A percentile compares a stretch with the other conserved stretches of the same genome.
These are phyloP conservation scores for Dendrocincla tyrannina DNA, from an alignment of 2,797 vertebrate genomes.

Conservation along the genomic window DNA sequence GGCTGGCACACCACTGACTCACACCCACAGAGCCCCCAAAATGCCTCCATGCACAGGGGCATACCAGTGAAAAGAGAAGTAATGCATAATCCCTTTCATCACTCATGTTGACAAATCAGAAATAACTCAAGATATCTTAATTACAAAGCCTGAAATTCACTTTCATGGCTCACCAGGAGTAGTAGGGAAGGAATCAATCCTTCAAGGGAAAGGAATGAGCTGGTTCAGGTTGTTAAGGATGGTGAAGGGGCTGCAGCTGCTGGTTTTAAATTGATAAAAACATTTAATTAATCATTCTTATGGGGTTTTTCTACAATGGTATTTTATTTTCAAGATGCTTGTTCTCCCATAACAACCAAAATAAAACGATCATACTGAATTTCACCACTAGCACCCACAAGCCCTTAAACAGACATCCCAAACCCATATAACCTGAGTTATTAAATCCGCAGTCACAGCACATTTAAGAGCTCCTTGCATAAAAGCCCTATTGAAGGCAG, in stretches of 20 bases:
- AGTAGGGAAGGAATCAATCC: neutral
- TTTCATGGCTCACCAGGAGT: neutral
- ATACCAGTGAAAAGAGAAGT: neutral
- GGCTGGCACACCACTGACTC: neutral
- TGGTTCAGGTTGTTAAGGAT: neutral
- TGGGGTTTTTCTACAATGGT: neutral
- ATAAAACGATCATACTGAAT: neutral
- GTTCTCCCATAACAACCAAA: neutral
- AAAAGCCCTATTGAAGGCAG: neutral
- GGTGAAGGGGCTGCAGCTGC: neutral
- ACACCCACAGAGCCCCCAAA: neutral
- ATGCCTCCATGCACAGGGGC: neutral
- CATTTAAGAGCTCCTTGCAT: neutral
- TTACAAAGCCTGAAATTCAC: slow-evolving; percentile 22
- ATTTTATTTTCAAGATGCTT: neutral
- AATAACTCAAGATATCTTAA: slow-evolving; percentile 15
- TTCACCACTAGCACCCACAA: neutral
- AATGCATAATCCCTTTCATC: neutral
- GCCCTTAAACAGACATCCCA: neutral
- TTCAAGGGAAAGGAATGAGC: neutral
- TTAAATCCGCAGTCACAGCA: neutral
- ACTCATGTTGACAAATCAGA: slow-evolving; percentile 41
- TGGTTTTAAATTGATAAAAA: neutral
- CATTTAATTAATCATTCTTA: neutral
- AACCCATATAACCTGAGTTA: neutral